Base-by-base conservation (phyloP, 2,113 vertebrate species). In the Aphelocoma coerulescens region DNA sequence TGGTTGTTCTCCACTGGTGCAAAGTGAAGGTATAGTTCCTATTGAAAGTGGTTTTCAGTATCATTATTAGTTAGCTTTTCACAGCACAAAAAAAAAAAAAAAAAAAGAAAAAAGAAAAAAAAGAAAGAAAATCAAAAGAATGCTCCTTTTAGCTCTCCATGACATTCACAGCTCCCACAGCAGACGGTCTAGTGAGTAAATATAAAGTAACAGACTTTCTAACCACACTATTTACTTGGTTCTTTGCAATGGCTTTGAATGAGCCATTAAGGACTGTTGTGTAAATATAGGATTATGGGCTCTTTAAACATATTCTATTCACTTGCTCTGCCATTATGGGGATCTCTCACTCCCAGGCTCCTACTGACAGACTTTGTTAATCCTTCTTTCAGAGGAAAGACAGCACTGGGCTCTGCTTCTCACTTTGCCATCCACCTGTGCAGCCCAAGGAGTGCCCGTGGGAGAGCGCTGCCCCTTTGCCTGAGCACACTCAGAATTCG, bases 261-360 rank as follows among this genome's bases (percentile, higher is more conserved):
- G 93, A 97, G 94, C 96, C 92, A 95, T 97, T 97, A 97, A 97
- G 89, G 94, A 96, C 87, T 97, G 92, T 97, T 97, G 96, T 97
- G 96, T 96, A 97, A 97, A 97, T 89, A 97, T 4, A 63, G 96
- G 97, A 97, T 97, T 97, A 96, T 69, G 82, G 96, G 85, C 95
- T 97, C 89, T 96, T 97, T 96, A 97, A 96, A 97, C 95, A 89
- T 79, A 89, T 49, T 85, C 91, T 94, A 94, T 96, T 96, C 95
- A 95, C 97, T 97, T 79, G 69, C 85, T 96, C 85, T 92, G 95
- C 95, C 93, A 87, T 96, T 95, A 91, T 46, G 55, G 86, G 79
- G 63, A 94, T 96, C 95, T 91, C 95, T 94, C 81, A 44, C 87
- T 93, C 92, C 73, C 79, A 90, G 87, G 67, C 90, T 95, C 71